Percentiles rank a stretch among this genome's conserved stretches.
Evolutionary conservation across 2,888 invertebrate genomes (phyloP).

Genomic region (Rhingia rostrata): DNA sequence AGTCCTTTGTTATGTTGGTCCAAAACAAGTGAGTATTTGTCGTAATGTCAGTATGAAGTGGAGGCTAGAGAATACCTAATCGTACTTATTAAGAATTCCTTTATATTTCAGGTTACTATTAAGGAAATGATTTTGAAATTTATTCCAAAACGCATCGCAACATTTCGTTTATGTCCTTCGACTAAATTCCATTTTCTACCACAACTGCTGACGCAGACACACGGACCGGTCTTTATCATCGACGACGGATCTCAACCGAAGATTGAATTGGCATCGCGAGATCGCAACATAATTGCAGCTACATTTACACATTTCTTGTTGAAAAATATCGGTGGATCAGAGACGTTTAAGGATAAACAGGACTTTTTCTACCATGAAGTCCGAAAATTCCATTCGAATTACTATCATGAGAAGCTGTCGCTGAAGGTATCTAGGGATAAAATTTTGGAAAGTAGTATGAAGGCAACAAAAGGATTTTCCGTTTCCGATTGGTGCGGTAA

Average conservation of each 20-base stretch:
- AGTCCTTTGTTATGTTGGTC: conserved; percentile 94
- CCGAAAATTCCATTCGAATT: conserved; percentile 92
- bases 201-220: conserved; percentile 82
- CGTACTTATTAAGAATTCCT: conserved; percentile 78
- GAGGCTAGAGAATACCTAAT: conserved; percentile 63
- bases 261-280: conserved; percentile 91
- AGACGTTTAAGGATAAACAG: conserved; percentile 93
- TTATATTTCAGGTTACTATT: conserved; percentile 87
- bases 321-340: conserved; percentile 97
- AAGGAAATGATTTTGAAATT: conserved; percentile 97
- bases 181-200: conserved; percentile 91
- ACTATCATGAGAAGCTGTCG: conserved; percentile 92
- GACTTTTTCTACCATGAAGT: conserved; percentile 92
- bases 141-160: conserved; percentile 94
- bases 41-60: neutral
- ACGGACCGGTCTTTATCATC: conserved; percentile 88
- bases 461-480: conserved; percentile 92
- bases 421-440: conserved; percentile 92
- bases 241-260: conserved; percentile 96
- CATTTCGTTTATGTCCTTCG: conserved; percentile 95
- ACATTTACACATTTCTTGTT: conserved; percentile 95
- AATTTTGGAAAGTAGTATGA: conserved; percentile 92
- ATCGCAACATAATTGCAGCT: conserved; percentile 95
- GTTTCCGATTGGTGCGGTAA: conserved; percentile 97
- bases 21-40: conserved; percentile 87